Evolutionary conservation across 1,140 invertebrate species (phyloP).

Genomic region (Paralvinella palmiformis): DNA sequence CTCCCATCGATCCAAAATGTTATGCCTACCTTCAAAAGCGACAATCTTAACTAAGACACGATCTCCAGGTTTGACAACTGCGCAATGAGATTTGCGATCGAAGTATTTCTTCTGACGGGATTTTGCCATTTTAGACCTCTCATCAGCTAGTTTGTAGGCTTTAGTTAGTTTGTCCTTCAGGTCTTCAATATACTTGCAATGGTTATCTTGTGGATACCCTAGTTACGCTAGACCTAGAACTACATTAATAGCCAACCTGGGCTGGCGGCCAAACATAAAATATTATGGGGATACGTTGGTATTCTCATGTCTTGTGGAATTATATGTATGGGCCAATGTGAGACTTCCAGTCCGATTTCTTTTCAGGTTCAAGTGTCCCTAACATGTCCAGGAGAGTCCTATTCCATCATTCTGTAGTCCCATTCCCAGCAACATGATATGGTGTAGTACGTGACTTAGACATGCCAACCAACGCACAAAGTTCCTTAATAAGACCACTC

Average conservation of each 20-base stretch:
- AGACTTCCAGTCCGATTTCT: conserved; percentile 8
- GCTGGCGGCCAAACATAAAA: conserved; percentile 29
- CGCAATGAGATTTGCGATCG: background rate
- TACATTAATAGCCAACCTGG: conserved; percentile 21
- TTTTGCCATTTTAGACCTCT: background rate
- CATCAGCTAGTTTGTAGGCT: background rate
- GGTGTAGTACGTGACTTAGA: conserved; percentile 22
- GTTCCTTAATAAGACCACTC: conserved; percentile 11
- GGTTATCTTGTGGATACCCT: too few relatives aligned
- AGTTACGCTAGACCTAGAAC: conserved; percentile 6
- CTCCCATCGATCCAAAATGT: background rate
- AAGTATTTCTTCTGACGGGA: background rate
- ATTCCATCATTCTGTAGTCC: conserved; percentile 25
- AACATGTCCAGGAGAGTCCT: conserved; percentile 27
- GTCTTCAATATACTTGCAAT: background rate
- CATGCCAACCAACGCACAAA: background rate
- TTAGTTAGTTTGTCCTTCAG: background rate
- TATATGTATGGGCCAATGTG: conserved; percentile 15
- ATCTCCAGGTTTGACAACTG: background rate
- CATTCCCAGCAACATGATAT: conserved; percentile 34
- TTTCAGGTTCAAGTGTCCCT: background rate
- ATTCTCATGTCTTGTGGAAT: conserved; percentile 22
- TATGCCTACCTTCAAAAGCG: background rate
- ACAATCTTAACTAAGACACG: background rate
- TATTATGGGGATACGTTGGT: conserved; percentile 26